Evolutionary conservation across 1,140 invertebrate species (phyloP).

Genomic region (Drosophila chauvacae): DNA sequence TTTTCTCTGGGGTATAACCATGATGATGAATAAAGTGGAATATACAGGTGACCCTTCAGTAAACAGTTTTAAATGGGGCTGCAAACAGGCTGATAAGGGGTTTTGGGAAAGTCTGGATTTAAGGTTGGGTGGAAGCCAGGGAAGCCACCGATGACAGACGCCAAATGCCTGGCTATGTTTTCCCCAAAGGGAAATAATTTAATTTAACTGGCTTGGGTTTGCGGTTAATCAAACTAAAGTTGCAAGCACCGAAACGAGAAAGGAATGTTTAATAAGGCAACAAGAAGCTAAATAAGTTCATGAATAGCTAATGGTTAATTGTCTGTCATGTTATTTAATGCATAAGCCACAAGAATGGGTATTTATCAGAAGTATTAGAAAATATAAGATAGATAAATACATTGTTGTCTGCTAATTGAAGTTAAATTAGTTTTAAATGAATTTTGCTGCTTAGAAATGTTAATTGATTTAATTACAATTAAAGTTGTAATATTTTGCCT

Average conservation of each 20-base stretch:
- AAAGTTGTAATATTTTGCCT: not conserved
- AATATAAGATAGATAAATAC: not conserved
- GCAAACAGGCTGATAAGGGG: slow-evolving; percentile 36
- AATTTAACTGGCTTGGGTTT: slow-evolving; percentile 21
- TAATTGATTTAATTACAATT: not conserved
- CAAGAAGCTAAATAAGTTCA: slow-evolving; percentile 9
- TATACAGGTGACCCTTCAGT: slow-evolving; percentile 20
- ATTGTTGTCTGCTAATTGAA: not conserved
- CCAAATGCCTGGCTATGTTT: slow-evolving; percentile 1
- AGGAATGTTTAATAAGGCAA: slow-evolving; percentile 27
- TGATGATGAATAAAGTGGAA: not conserved
- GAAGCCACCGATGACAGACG: not conserved
- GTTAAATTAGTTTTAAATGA: not conserved
- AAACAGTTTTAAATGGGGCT: slow-evolving; percentile 29
- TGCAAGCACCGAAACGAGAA: slow-evolving; percentile 4
- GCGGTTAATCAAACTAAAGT: slow-evolving; percentile 43
- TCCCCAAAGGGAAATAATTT: slow-evolving; percentile 29
- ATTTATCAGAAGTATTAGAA: not conserved
- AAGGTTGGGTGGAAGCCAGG: too few species aligned
- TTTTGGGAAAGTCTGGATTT: slow-evolving; percentile 1
- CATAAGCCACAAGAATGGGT: not conserved
- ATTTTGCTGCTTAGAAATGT: too few species aligned
- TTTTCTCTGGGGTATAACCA: slow-evolving; percentile 5
- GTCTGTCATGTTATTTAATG: not conserved
- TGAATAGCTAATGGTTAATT: slow-evolving; percentile 11